Evolutionary conservation across 2,797 vertebrate species (phyloP).

Genomic region (Emydoidea blandingii): DNA sequence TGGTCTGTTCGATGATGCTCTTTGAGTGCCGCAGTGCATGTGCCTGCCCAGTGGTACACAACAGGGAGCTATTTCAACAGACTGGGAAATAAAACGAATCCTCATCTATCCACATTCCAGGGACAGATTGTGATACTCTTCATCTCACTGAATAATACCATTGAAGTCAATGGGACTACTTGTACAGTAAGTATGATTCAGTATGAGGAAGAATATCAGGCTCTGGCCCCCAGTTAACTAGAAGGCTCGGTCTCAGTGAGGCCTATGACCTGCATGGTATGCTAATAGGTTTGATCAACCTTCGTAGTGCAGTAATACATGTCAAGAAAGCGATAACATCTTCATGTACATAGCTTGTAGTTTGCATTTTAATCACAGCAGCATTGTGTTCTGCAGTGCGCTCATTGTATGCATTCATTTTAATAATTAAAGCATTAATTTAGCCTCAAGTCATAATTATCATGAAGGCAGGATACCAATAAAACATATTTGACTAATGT

Average conservation of each 20-base stretch:
- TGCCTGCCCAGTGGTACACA: background rate
- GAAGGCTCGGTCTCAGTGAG: background rate
- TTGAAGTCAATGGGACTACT: background rate
- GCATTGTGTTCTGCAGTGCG: background rate
- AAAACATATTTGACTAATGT: accelerated
- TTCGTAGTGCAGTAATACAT: background rate
- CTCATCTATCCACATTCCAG: background rate
- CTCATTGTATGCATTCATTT: background rate
- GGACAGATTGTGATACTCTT: background rate
- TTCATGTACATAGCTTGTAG: background rate
- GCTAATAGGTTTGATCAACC: background rate
- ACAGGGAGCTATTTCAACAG: background rate
- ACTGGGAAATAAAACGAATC: background rate
- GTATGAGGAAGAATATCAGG: background rate
- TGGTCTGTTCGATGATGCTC: background rate
- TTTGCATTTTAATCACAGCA: background rate
- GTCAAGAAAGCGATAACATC: background rate
- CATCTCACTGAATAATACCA: background rate
- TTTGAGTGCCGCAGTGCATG: background rate
- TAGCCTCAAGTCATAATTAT: background rate
- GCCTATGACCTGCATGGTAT: background rate
- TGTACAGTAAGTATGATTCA: background rate
- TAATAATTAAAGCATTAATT: background rate
- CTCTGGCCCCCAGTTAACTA: background rate
- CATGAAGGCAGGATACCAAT: background rate